Evolutionary conservation across 2,113 vertebrate genomes (phyloP).

Genomic region (Sebastes fasciatus): DNA sequence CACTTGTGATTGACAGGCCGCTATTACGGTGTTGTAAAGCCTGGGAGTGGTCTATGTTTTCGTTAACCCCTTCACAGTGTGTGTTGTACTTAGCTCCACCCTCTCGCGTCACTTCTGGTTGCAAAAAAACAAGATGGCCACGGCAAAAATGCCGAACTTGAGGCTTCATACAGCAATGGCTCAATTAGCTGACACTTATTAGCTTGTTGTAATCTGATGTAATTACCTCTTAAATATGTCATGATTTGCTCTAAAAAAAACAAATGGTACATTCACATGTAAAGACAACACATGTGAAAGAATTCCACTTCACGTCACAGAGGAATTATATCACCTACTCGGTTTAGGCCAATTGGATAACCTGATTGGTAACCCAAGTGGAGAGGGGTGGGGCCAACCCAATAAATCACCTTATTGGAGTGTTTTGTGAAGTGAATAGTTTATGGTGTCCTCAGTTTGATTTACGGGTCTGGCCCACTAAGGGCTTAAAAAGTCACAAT

Average conservation of each 20-base stretch:
- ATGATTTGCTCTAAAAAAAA: conserved; percentile 4
- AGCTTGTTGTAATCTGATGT: conserved; percentile 1
- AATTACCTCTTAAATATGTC: neutral
- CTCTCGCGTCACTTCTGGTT: too few relatives aligned
- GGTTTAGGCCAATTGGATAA: conserved; percentile 67
- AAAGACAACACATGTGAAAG: conserved; percentile 22
- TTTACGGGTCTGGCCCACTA: conserved; percentile 65
- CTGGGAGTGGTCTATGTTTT: too few relatives aligned
- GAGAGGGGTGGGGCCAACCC: conserved; percentile 55
- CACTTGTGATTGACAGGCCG: too few relatives aligned
- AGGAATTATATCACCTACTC: conserved; percentile 64
- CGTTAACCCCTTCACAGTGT: too few relatives aligned
- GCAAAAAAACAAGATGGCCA: too few relatives aligned
- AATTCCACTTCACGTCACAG: conserved; percentile 38
- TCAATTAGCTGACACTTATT: neutral
- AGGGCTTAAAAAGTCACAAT: conserved; percentile 64
- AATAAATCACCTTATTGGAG: conserved; percentile 75
- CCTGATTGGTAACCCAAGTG: conserved; percentile 72
- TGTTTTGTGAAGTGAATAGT: conserved; percentile 69
- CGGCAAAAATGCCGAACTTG: too few relatives aligned
- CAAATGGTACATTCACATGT: conserved; percentile 24
- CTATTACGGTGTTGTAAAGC: too few relatives aligned
- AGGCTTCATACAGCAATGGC: too few relatives aligned
- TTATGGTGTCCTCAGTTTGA: conserved; percentile 75
- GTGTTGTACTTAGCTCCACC: too few relatives aligned